Evolutionary conservation across 2,888 invertebrate species (phyloP), one percentile per base, ranked within the genome.

Genomic region (Poecilobothrus nobilitatus): DNA sequence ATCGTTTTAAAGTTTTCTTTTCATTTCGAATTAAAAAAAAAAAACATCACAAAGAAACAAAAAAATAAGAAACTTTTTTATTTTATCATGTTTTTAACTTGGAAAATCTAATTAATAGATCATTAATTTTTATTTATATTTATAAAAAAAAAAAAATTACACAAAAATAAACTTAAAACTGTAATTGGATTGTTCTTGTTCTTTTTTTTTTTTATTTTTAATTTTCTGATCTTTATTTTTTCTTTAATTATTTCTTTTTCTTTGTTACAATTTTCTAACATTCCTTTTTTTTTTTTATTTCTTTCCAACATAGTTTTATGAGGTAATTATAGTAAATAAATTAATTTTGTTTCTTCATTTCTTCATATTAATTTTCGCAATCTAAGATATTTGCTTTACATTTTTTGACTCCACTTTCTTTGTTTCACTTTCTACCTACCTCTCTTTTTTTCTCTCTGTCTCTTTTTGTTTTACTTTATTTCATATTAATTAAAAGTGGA

Each of bases 91-190:
- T 53, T 53, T 6, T 53, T 53, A 53, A 53, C 53, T 27, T 27
- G 6, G 18, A 53, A 53, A 53, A 53, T 53, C 53, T 53, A 53
- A 53, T 53, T 53, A 53, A 53, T 18, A 53, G 18, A 53, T 53
- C 53, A 53, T 53, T 53, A 53, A 53, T 53, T 53, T 53, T 53
- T 53, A 53, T 53, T 53, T 53, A 53, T 53, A 53, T 53, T 53
- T 53, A 53, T 2, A 53, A 15, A 41, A 41, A 12, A 41, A 41
- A 41, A 15, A 6, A 41, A 6, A 15, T 2, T 2, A 41, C 12
- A 41, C 9, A 41, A 41, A 41, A 12, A 8, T 12, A 41, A 53
- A 53, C 53, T 53, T n/a, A 12, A 41, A 53, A 53, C 53, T 18
- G 53, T 53, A 53, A 53, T 53, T 53, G 53, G 53, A 53, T 53